phyloP scores from a whole-genome alignment of 92 coral and sea anemone species.

The Zoanthus solanderi region DNA sequence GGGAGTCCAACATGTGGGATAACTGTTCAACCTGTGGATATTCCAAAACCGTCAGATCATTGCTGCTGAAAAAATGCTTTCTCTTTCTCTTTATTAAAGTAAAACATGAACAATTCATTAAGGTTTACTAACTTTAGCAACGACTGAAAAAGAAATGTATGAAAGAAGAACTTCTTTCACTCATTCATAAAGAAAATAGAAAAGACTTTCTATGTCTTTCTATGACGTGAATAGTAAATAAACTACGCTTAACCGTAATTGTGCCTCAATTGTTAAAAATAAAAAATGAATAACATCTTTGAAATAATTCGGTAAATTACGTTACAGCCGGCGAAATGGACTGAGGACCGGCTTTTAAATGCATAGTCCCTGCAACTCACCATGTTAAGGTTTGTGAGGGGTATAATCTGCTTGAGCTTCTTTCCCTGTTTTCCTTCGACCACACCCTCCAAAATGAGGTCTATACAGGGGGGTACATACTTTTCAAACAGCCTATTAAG shows the following conservation, averaged over 20 bases:
- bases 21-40: slow-evolving; percentile 84
- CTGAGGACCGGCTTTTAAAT: too few relatives aligned
- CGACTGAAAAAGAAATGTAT: too few relatives aligned
- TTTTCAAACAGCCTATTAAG: slow-evolving; percentile 92
- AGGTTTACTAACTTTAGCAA: too few relatives aligned
- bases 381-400: slow-evolving; percentile 96
- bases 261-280: too few relatives aligned
- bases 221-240: too few relatives aligned
- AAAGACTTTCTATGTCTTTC: too few relatives aligned
- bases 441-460: slow-evolving; percentile 95
- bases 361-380: slow-evolving; percentile 54
- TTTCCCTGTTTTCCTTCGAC: slow-evolving; percentile 97
- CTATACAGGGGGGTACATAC: slow-evolving; percentile 93
- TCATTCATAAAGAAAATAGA: too few relatives aligned
- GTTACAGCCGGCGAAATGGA: too few relatives aligned
- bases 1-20: slow-evolving; percentile 94
- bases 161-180: too few relatives aligned
- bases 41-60: neutral
- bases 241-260: too few relatives aligned
- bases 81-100: neutral
- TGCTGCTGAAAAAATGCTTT: neutral
- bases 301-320: too few relatives aligned
- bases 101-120: neutral
- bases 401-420: slow-evolving; percentile 96
- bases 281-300: too few relatives aligned